phyloP scores from a whole-genome alignment of 2,113 vertebrate genomes.

The Ammodytes marinus region DNA sequence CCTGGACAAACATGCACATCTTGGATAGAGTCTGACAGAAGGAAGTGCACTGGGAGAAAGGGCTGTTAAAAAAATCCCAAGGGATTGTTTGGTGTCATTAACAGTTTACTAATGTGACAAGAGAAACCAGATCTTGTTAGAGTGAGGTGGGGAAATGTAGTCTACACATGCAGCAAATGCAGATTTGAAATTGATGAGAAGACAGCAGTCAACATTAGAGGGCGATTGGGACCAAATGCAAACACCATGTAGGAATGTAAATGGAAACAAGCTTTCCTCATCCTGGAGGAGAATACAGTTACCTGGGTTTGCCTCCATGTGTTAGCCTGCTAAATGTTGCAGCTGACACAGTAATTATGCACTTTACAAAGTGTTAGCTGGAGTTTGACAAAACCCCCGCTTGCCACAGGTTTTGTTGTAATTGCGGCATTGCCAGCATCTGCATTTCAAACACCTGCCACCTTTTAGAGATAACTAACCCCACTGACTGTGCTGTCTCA shows the following conservation, averaged over 20 bases:
- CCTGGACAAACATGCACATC: background rate
- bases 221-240: background rate
- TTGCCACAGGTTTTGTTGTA: slow-evolving; percentile 60
- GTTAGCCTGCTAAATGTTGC: slow-evolving; percentile 61
- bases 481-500: slow-evolving; percentile 22
- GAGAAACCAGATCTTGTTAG: background rate
- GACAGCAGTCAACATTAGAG: background rate
- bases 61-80: slow-evolving; percentile 13
- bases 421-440: slow-evolving; percentile 53
- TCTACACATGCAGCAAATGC: slow-evolving; percentile 4
- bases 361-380: slow-evolving; percentile 37
- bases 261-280: background rate
- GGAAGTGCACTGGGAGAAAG: background rate
- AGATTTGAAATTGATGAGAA: slow-evolving; percentile 5
- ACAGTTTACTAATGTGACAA: slow-evolving; percentile 16
- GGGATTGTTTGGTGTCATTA: slow-evolving; percentile 10
- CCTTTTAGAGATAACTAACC: slow-evolving; percentile 58
- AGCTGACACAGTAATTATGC: slow-evolving; percentile 69
- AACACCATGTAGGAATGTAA: background rate
- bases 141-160: background rate
- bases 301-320: slow-evolving; percentile 27
- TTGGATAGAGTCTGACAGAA: slow-evolving; percentile 6
- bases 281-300: slow-evolving; percentile 1
- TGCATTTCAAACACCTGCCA: slow-evolving; percentile 72
- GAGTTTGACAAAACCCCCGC: slow-evolving; percentile 52